Conservation (phyloP, 2,888 invertebrate species). For the Poecilus cupreus region DNA sequence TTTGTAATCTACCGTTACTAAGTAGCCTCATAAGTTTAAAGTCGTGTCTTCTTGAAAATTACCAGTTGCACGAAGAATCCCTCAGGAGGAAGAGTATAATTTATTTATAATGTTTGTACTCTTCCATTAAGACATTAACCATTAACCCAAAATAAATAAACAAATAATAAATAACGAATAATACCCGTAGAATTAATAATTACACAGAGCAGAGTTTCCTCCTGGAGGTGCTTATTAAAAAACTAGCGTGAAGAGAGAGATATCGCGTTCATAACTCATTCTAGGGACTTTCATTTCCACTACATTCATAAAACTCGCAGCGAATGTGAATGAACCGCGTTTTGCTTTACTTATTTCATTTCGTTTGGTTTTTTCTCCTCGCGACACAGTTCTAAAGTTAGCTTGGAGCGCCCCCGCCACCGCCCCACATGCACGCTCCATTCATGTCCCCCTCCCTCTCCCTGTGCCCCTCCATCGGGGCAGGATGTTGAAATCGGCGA, state of each 20-base stretch:
- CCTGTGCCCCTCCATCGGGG: no score
- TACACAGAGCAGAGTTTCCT: conserved; percentile 15
- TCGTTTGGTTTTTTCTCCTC: neutral
- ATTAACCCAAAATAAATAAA: conserved; percentile 36
- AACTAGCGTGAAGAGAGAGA: neutral
- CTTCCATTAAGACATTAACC: conserved; percentile 41
- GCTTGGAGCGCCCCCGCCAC: neutral
- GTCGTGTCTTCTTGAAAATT: conserved; percentile 7
- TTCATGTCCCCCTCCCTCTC: conserved; percentile 61
- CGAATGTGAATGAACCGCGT: conserved; percentile 51
- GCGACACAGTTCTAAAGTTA: conserved; percentile 55
- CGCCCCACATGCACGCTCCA: conserved; percentile 67
- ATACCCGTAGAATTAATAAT: conserved; percentile 49
- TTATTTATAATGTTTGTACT: conserved; percentile 31
- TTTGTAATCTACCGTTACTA: conserved; percentile 16
- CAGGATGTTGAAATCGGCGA: conserved; percentile 61
- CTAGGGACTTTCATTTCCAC: conserved; percentile 26
- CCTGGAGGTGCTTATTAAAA: conserved; percentile 7
- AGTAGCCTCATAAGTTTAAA: conserved; percentile 2
- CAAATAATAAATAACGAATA: conserved; percentile 36
- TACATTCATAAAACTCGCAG: conserved; percentile 36
- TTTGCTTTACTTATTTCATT: conserved; percentile 29
- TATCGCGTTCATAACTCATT: conserved; percentile 39
- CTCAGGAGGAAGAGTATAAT: conserved; percentile 29
- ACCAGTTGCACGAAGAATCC: neutral